Evolutionary conservation across 1,140 invertebrate species (phyloP).

Genomic region (Hormaphis cornu): DNA sequence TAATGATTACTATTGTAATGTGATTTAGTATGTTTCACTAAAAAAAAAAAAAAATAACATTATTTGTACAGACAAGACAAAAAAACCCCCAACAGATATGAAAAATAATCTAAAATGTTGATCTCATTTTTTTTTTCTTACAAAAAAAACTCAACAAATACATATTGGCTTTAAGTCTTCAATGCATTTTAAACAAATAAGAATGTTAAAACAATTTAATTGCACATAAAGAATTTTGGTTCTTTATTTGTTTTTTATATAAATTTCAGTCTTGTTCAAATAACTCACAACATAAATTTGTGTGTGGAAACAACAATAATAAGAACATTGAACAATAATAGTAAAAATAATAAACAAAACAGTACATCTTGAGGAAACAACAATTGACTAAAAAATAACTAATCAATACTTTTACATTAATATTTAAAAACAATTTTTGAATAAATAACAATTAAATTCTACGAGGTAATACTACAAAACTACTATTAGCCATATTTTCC

Average conservation of each 20-base stretch:
- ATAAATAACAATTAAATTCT: conserved; percentile 11
- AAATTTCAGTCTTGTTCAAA: conserved; percentile 31
- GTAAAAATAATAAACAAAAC: conserved; percentile 25
- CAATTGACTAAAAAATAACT: conserved; percentile 9
- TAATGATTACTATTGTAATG: not conserved
- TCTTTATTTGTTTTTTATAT: conserved; percentile 18
- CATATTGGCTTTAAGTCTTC: not conserved
- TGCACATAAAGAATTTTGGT: not conserved
- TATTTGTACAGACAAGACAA: too few species aligned
- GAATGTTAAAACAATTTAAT: not conserved
- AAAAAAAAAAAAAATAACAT: too few species aligned
- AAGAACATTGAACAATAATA: not conserved
- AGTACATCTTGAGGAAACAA: conserved; percentile 18
- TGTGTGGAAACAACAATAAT: conserved; percentile 4
- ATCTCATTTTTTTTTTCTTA: not conserved
- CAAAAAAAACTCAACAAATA: not conserved
- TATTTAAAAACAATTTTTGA: not conserved
- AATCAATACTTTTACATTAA: conserved; percentile 25
- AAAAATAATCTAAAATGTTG: not conserved
- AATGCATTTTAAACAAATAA: not conserved
- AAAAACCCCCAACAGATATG: too few species aligned
- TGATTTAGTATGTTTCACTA: not conserved
- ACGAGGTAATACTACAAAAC: conserved; percentile 16
- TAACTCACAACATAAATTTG: conserved; percentile 31
- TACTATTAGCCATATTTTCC: conserved; percentile 21